Conservation (phyloP, 2,888 invertebrate genomes). For the Miltochrista miniata region DNA sequence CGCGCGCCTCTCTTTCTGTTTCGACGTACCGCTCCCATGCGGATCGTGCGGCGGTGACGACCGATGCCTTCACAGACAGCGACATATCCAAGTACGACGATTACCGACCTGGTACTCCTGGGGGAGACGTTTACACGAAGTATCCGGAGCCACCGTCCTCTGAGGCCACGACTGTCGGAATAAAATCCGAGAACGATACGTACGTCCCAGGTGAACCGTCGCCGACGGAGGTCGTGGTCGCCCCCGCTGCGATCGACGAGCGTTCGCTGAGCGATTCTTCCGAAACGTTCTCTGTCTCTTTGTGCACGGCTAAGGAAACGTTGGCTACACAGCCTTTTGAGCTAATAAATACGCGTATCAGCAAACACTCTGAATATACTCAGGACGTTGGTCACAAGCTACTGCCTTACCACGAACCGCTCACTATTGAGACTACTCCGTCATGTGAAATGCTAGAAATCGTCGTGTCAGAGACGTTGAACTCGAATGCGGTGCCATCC, state of each 20-base stretch:
- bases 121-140: slow-evolving; percentile 19
- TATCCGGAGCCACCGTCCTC: slow-evolving; percentile 25
- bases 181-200: slow-evolving; percentile 23
- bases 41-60: slow-evolving; percentile 26
- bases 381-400: slow-evolving; percentile 50
- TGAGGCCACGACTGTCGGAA: slow-evolving; percentile 29
- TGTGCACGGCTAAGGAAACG: slow-evolving; percentile 54
- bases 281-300: slow-evolving; percentile 53
- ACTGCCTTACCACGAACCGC: slow-evolving; percentile 47
- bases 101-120: slow-evolving; percentile 12
- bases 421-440: slow-evolving; percentile 46
- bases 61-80: slow-evolving; percentile 41
- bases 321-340: slow-evolving; percentile 25
- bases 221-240: slow-evolving; percentile 11
- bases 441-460: slow-evolving; percentile 72
- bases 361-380: slow-evolving; percentile 41
- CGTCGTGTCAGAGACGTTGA: slow-evolving; percentile 70
- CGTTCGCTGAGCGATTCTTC: slow-evolving; percentile 46
- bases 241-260: slow-evolving; percentile 28
- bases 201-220: slow-evolving; percentile 13
- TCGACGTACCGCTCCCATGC: slow-evolving; percentile 42
- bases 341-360: slow-evolving; percentile 46
- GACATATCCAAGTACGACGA: slow-evolving; percentile 35
- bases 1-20: slow-evolving; percentile 36
- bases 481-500: slow-evolving; percentile 33